phyloP scores from a whole-genome alignment of 2,888 invertebrate species.

The Agonopterix subpropinquella region DNA sequence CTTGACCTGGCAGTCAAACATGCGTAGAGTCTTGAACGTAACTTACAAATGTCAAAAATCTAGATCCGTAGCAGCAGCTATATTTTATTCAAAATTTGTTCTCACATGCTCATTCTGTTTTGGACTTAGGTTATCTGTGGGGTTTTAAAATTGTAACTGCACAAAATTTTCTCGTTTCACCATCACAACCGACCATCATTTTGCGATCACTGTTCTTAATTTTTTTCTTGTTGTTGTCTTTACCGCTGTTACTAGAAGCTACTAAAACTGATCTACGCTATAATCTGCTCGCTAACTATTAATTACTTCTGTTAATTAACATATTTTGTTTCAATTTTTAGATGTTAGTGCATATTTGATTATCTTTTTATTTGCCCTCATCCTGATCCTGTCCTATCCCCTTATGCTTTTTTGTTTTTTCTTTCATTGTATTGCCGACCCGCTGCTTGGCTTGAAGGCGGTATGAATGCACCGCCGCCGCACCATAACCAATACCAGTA shows the following conservation, averaged over 20 bases:
- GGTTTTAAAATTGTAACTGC: constrained; percentile 51
- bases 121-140: constrained; percentile 62
- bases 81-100: constrained; percentile 45
- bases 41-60: no score
- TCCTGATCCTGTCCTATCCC: constrained; percentile 54
- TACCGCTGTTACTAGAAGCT: constrained; percentile 45
- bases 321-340: constrained; percentile 12
- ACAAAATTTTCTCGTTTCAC: constrained; percentile 52
- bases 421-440: constrained; percentile 74
- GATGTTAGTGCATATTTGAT: constrained; percentile 44
- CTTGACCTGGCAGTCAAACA: no score
- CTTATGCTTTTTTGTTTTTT: constrained; percentile 73
- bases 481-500: constrained; percentile 74
- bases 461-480: constrained; percentile 74
- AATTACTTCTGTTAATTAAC: constrained; percentile 8
- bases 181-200: constrained; percentile 50
- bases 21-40: no score
- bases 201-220: constrained; percentile 17
- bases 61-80: no score
- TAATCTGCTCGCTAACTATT: constrained; percentile 48
- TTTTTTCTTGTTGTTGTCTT: constrained; percentile 28
- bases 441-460: constrained; percentile 75
- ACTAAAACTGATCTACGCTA: constrained; percentile 43
- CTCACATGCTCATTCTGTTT: constrained; percentile 52
- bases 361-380: constrained; percentile 46